Conservation (phyloP, 2,113 vertebrate species). For the Atractosteus spatula region DNA sequence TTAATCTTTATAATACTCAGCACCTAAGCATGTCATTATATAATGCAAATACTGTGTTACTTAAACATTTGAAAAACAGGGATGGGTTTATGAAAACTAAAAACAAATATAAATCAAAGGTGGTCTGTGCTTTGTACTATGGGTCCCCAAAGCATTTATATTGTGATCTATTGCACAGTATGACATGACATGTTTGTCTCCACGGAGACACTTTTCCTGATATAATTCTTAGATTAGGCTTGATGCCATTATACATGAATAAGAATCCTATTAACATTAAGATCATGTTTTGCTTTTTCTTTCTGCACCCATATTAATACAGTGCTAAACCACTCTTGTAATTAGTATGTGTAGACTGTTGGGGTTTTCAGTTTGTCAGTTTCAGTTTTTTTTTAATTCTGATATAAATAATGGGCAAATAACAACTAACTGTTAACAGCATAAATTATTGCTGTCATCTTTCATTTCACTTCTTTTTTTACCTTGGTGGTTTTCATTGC, state of each 20-base stretch:
- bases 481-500: too few relatives aligned
- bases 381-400: too few relatives aligned
- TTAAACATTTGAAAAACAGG: neutral
- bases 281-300: neutral
- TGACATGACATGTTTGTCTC: conserved; percentile 1
- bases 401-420: too few relatives aligned
- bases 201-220: neutral
- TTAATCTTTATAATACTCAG: neutral
- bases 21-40: neutral
- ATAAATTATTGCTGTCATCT: too few relatives aligned
- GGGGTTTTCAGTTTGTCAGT: too few relatives aligned
- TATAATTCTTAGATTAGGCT: conserved; percentile 1
- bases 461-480: too few relatives aligned
- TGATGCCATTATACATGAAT: conserved; percentile 1
- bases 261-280: conserved; percentile 8
- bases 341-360: too few relatives aligned
- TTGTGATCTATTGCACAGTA: neutral
- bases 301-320: neutral
- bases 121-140: neutral
- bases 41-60: neutral
- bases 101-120: neutral
- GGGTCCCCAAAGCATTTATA: neutral
- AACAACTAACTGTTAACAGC: too few relatives aligned
- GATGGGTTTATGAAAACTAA: neutral
- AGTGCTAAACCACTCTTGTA: too few relatives aligned